Percentiles rank a stretch among this genome's conserved stretches.
Conservation (phyloP, 2,113 vertebrate species). For the Chaetorhynchus papuensis region DNA sequence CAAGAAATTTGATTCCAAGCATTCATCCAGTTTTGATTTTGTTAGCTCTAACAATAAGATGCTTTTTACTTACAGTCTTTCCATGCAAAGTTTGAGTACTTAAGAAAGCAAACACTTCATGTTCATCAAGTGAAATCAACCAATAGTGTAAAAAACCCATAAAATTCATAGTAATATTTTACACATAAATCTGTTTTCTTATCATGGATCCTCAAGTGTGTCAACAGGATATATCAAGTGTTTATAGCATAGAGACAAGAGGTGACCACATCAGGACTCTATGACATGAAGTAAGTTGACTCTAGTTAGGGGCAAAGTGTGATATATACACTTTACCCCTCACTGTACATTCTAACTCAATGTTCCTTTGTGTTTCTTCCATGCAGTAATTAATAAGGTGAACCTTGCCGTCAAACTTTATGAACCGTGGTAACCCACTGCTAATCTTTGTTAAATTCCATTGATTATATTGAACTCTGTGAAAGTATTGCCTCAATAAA, state of each 20-base stretch:
- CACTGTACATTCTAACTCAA: not conserved
- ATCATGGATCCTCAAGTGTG: not conserved
- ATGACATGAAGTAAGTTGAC: not conserved
- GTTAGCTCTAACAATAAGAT: not conserved
- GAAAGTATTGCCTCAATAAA: not conserved
- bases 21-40: not conserved
- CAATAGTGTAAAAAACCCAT: not conserved
- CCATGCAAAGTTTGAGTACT: not conserved
- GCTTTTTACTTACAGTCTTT: not conserved
- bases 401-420: not conserved
- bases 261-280: not conserved
- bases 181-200: not conserved
- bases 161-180: not conserved
- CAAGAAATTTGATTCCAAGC: not conserved
- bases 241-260: not conserved
- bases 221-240: not conserved
- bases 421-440: not conserved
- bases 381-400: not conserved
- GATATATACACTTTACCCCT: not conserved
- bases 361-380: not conserved
- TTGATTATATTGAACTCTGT: not conserved
- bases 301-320: not conserved
- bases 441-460: not conserved
- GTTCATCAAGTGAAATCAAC: not conserved
- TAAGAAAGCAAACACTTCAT: not conserved